Percentiles rank a stretch among this genome's conserved stretches.
Conservation (phyloP, 2,113 vertebrate species). For the Probosciger aterrimus region DNA sequence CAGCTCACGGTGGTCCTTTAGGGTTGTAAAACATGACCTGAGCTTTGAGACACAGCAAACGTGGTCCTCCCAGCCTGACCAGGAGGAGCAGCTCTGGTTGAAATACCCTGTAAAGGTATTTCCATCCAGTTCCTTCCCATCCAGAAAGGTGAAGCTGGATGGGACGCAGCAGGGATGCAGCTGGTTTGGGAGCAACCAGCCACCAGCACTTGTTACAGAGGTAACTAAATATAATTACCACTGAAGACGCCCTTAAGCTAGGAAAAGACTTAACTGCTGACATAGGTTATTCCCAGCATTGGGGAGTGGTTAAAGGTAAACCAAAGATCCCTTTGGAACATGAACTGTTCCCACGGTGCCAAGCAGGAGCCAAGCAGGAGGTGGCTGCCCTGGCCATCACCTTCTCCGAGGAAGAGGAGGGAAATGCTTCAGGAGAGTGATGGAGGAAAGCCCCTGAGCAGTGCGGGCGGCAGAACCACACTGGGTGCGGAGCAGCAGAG, state of each 20-base stretch:
- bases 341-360: background rate
- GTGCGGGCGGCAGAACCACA: rapidly evolving
- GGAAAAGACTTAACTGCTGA: background rate
- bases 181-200: background rate
- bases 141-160: background rate
- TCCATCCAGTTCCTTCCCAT: background rate
- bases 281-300: background rate
- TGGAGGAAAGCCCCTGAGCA: background rate
- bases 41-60: background rate
- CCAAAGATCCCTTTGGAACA: background rate
- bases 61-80: background rate
- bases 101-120: background rate
- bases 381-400: background rate
- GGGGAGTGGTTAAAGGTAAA: background rate
- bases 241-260: background rate
- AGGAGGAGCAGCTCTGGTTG: background rate
- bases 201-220: background rate
- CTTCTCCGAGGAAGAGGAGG: background rate
- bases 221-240: background rate
- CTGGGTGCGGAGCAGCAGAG: background rate
- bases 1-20: background rate
- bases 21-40: background rate
- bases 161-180: background rate
- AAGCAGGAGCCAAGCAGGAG: background rate
- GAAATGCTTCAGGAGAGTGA: background rate